These are phyloP conservation scores for Prunella himalayana DNA, from an alignment of 2,113 vertebrate species.

Conservation along the genomic window DNA sequence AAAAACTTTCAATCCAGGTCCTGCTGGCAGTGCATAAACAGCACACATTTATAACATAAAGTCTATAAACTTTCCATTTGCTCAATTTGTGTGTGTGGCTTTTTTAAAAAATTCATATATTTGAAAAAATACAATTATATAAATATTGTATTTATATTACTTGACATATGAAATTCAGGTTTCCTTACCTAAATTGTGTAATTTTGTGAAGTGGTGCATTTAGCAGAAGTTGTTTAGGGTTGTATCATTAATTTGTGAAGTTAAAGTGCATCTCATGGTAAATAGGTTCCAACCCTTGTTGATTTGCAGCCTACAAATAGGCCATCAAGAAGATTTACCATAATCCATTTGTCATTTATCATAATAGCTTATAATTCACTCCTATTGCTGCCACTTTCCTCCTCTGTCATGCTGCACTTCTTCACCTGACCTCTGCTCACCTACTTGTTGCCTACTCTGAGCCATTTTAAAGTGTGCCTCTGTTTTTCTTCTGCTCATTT, in stretches of 20 bases:
- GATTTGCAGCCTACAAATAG: slow-evolving; percentile 36
- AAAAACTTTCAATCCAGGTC: neutral
- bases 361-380: slow-evolving; percentile 48
- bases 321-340: neutral
- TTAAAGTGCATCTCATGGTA: neutral
- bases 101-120: neutral
- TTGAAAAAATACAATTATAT: slow-evolving; percentile 49
- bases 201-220: slow-evolving; percentile 61
- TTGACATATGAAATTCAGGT: slow-evolving; percentile 31
- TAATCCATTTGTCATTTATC: slow-evolving; percentile 22
- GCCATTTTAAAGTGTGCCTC: slow-evolving; percentile 33
- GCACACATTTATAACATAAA: neutral
- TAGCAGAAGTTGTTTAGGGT: slow-evolving; percentile 55
- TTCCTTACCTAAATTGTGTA: slow-evolving; percentile 38
- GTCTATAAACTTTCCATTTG: neutral
- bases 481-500: neutral
- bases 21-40: neutral
- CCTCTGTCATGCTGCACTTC: neutral
- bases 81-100: neutral
- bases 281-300: slow-evolving; percentile 6
- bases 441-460: neutral
- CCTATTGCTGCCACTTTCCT: neutral
- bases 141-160: slow-evolving; percentile 15
- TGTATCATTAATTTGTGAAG: slow-evolving; percentile 47
- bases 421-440: slow-evolving; percentile 17